These are phyloP conservation scores for Ptilodon capucinus DNA, from an alignment of 2,888 invertebrate species.

Conservation along the genomic window DNA sequence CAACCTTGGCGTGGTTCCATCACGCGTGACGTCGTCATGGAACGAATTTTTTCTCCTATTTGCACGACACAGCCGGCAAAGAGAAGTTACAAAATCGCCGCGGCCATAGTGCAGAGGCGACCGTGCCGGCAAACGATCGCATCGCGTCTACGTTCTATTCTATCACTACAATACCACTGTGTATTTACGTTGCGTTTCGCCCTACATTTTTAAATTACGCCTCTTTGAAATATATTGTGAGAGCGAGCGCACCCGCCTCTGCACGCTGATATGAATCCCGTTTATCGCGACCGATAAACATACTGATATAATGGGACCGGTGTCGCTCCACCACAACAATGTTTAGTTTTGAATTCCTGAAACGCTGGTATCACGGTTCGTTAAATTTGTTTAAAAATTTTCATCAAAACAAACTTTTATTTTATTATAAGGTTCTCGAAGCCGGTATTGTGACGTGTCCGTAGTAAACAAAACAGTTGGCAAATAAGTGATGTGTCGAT, in stretches of 20 bases:
- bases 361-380: constrained; percentile 76
- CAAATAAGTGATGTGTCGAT: constrained; percentile 35
- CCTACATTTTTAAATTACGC: constrained; percentile 44
- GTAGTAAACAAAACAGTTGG: constrained; percentile 39
- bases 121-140: constrained; percentile 50
- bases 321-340: constrained; percentile 56
- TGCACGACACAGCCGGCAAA: constrained; percentile 53
- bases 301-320: constrained; percentile 59
- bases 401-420: constrained; percentile 6
- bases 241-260: constrained; percentile 22
- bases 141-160: constrained; percentile 54
- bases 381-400: constrained; percentile 29
- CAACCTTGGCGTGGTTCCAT: constrained; percentile 71
- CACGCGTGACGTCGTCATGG: constrained; percentile 70
- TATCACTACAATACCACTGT: constrained; percentile 31
- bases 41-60: constrained; percentile 74
- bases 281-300: constrained; percentile 67
- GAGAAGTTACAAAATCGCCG: constrained; percentile 55
- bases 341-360: constrained; percentile 77
- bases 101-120: constrained; percentile 54
- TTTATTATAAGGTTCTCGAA: constrained; percentile 11
- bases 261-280: constrained; percentile 53
- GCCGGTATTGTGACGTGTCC: constrained; percentile 26
- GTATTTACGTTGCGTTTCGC: constrained; percentile 35
- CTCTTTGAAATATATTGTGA: constrained; percentile 36